A percentile compares a stretch with the other conserved stretches of the same genome.
Conservation (phyloP, 2,113 vertebrate species). For the Chauna torquata region DNA sequence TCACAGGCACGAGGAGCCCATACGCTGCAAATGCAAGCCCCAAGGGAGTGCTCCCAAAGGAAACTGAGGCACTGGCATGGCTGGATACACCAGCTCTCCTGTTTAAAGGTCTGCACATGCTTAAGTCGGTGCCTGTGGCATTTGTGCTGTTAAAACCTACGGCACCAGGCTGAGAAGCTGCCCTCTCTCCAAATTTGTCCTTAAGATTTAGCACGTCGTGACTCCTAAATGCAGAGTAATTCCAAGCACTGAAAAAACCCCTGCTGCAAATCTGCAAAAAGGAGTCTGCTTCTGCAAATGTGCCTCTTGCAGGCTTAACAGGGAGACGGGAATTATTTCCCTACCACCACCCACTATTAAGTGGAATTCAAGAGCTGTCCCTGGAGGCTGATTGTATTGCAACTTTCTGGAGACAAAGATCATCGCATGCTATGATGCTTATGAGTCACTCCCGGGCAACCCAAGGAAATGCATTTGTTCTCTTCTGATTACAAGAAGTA, state of each 20-base stretch:
- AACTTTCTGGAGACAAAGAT: neutral
- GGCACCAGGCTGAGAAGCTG: neutral
- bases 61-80: conserved; percentile 3
- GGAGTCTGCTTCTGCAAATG: neutral
- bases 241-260: neutral
- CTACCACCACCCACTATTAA: neutral
- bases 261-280: neutral
- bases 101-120: neutral
- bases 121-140: neutral
- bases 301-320: neutral
- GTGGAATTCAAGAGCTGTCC: neutral
- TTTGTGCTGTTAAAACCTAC: neutral
- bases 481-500: neutral
- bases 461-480: neutral
- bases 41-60: neutral
- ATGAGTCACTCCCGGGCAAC: neutral
- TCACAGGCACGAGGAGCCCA: neutral
- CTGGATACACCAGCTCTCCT: neutral
- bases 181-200: neutral
- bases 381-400: neutral
- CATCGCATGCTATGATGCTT: neutral
- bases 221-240: neutral
- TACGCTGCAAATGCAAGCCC: fast-evolving
- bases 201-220: neutral
- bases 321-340: neutral